Conservation (phyloP, 2,888 invertebrate genomes). For the Erebia aethiops region DNA sequence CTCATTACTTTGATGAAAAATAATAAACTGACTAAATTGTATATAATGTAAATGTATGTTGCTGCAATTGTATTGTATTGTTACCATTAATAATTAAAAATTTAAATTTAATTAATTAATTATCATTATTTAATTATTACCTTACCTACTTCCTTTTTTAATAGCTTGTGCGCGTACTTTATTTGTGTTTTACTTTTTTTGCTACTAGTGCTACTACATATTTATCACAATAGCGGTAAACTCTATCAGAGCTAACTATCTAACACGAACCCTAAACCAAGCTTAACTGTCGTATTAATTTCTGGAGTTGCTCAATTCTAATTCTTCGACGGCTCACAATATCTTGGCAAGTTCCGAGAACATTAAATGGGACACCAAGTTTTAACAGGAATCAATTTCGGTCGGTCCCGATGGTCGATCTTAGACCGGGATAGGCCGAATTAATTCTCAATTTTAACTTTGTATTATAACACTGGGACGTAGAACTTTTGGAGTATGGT, state of each 20-base stretch:
- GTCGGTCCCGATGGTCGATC: background rate
- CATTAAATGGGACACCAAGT: slow-evolving; percentile 12
- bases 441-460: slow-evolving; percentile 14
- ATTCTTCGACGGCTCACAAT: slow-evolving; percentile 12
- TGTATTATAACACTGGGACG: background rate
- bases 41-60: no score
- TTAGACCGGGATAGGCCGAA: slow-evolving; percentile 15
- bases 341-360: slow-evolving; percentile 2
- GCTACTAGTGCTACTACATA: no score
- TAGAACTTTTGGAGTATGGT: background rate
- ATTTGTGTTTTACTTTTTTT: no score
- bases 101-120: no score
- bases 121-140: no score
- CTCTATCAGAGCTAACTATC: background rate
- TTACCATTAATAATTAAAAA: no score
- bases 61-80: no score
- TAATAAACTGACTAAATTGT: no score
- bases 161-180: no score
- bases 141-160: no score
- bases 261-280: background rate
- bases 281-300: background rate
- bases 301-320: slow-evolving; percentile 1
- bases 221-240: no score
- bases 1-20: no score
- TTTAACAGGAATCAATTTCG: slow-evolving; percentile 17